Percentiles rank a stretch among this genome's conserved stretches.
These are phyloP conservation scores for Antechinus flavipes DNA, from an alignment of 2,113 vertebrate genomes.

Conservation along the genomic window DNA sequence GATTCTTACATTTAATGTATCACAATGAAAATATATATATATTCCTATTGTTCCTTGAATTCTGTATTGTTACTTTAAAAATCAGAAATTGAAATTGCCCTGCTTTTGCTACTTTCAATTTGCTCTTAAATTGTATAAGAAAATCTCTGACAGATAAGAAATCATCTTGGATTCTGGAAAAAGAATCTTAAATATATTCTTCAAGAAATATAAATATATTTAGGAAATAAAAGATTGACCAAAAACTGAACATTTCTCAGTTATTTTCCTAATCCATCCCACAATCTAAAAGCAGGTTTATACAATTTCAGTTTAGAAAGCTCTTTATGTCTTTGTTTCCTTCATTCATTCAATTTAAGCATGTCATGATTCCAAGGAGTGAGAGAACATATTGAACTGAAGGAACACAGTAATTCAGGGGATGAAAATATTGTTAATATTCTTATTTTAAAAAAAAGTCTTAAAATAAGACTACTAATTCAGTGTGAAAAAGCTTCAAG, in stretches of 20 bases:
- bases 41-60: constrained; percentile 42
- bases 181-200: constrained; percentile 63
- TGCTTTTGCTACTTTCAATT: constrained; percentile 48
- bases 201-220: constrained; percentile 45
- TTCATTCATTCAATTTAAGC: constrained; percentile 57
- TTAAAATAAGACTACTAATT: constrained; percentile 71
- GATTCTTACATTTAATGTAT: constrained; percentile 1
- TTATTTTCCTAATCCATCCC: constrained; percentile 16
- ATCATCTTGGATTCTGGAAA: constrained; percentile 20
- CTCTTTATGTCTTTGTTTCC: constrained; percentile 57
- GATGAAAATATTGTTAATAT: constrained; percentile 61
- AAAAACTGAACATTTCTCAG: constrained; percentile 50
- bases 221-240: constrained; percentile 56
- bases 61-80: constrained; percentile 42
- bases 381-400: constrained; percentile 55
- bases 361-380: constrained; percentile 30
- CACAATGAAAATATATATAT: constrained; percentile 13
- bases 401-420: constrained; percentile 57
- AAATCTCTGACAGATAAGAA: constrained; percentile 44
- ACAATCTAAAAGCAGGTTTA: constrained; percentile 48
- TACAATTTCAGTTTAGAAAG: constrained; percentile 61
- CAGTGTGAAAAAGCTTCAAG: constrained; percentile 50
- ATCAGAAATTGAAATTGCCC: constrained; percentile 49
- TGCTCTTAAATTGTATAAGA: constrained; percentile 30
- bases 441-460: constrained; percentile 59